Base-by-base conservation (phyloP, 2,888 invertebrate species). In the Campoletis raptor region DNA sequence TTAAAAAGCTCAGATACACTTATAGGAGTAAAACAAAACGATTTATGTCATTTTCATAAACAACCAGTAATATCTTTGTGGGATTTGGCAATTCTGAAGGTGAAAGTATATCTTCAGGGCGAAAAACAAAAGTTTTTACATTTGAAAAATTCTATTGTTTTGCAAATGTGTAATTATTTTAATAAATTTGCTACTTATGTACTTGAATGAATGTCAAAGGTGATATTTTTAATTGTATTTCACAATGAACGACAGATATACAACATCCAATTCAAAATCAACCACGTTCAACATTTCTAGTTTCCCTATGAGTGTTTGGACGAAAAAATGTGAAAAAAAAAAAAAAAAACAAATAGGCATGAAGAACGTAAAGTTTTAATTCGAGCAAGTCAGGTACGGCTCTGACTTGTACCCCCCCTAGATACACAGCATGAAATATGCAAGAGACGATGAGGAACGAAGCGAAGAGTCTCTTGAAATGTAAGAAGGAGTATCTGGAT, bases 341-440 rank as follows among this genome's bases (percentile, higher is more conserved):
- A 9, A 54, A 21, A 54, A 21, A 52, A 52, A 52, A 54, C 9
- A 54, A 9, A 54, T 21, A 54, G 52, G 52, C 52, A n/a, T 9
- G 9, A 54, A 2, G 54, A 8, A 21, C 21, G 21, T 21, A 54
- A 54, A 54, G 54, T 54, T 54, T 54, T 21, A 21, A 21, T 21
- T 21, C 21, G 54, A 54, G 54, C 9, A 54, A 21, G 9, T 2
- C 54, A 21, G 21, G 21, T 54, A 54, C 21, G 9, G 21, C 54
- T 21, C 21, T 21, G 21, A 21, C 9, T 21, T 54, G 54, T 9
- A 21, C 5, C 40, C 37, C 15, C 42, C 10, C n/a, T 70, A 30
- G 30, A 30, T 30, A 45, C 89, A 88, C 90, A 89, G 86, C 90
- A 90, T 92, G 90, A 91, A 92, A 92, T 91, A 91, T 92, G 91